phyloP scores from a whole-genome alignment of 2,113 vertebrate species.

The Pleuronectes platessa region DNA sequence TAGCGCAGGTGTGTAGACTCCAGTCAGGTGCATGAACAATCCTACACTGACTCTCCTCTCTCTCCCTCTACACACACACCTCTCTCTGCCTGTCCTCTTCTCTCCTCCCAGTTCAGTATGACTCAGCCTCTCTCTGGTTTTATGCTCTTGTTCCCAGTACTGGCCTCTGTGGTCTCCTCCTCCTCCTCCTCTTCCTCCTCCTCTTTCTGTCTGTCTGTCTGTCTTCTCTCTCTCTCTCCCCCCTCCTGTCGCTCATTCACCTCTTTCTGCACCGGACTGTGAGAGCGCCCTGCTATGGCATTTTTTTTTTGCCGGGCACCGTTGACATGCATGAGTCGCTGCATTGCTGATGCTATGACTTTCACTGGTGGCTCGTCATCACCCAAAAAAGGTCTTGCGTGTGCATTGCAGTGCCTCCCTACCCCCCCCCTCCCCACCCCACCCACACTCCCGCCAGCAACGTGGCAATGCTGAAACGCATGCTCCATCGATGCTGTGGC shows the following conservation, averaged over 20 bases:
- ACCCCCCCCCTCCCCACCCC: too few relatives aligned
- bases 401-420: slow-evolving; percentile 61
- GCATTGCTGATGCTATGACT: slow-evolving; percentile 60
- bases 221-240: slow-evolving; percentile 30
- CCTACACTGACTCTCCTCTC: slow-evolving; percentile 29
- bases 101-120: slow-evolving; percentile 12
- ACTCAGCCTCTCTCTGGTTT: slow-evolving; percentile 22
- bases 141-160: slow-evolving; percentile 1
- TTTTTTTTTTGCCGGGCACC: slow-evolving; percentile 67
- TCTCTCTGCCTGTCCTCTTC: slow-evolving; percentile 37
- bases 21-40: slow-evolving; percentile 81
- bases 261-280: slow-evolving; percentile 69
- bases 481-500: slow-evolving; percentile 71
- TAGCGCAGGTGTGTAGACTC: slow-evolving; percentile 84
- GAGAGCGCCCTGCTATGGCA: slow-evolving; percentile 73
- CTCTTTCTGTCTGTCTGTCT: neutral
- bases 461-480: slow-evolving; percentile 71
- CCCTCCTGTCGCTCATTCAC: slow-evolving; percentile 20
- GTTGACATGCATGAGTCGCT: slow-evolving; percentile 79
- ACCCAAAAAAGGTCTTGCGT: slow-evolving; percentile 55
- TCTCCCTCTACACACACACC: slow-evolving; percentile 5
- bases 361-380: slow-evolving; percentile 54
- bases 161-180: slow-evolving; percentile 8
- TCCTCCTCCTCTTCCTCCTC: slow-evolving; percentile 3
- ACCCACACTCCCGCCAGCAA: slow-evolving; percentile 48